Percentiles rank a stretch among this genome's conserved stretches.
phyloP scores from a whole-genome alignment of 1,140 invertebrate species.

The Trichoplusia ni region DNA sequence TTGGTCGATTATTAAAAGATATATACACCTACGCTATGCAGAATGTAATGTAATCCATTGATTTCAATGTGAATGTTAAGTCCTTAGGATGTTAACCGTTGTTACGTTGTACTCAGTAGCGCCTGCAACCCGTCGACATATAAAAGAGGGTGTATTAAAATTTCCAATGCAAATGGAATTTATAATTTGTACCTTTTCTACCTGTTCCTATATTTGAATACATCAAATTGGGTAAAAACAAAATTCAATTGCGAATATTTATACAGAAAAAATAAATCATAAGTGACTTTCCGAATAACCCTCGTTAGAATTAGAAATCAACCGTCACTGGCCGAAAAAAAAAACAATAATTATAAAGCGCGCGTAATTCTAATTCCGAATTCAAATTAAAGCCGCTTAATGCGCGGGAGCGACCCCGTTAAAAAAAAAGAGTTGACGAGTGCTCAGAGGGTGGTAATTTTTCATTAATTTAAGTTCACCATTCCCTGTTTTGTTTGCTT shows the following conservation, averaged over 20 bases:
- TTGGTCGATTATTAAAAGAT: too few relatives aligned
- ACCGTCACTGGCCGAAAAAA: constrained; percentile 66
- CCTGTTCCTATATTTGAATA: constrained; percentile 16
- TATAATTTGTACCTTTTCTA: neutral
- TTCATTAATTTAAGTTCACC: constrained; percentile 82
- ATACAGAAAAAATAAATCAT: constrained; percentile 27
- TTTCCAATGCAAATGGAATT: constrained; percentile 4
- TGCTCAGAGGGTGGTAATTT: constrained; percentile 81
- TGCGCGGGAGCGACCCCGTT: constrained; percentile 79
- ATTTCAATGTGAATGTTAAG: too few relatives aligned
- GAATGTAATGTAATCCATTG: too few relatives aligned
- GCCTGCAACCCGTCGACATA: too few relatives aligned
- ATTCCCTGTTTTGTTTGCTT: constrained; percentile 82
- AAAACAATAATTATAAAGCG: constrained; percentile 81
- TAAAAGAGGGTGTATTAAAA: too few relatives aligned
- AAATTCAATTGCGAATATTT: constrained; percentile 28
- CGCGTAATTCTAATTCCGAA: constrained; percentile 82
- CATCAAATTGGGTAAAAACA: neutral
- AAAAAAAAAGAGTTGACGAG: constrained; percentile 81
- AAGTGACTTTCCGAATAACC: constrained; percentile 49
- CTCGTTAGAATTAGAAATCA: constrained; percentile 70
- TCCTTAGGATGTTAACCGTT: too few relatives aligned
- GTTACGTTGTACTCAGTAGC: too few relatives aligned
- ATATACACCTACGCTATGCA: too few relatives aligned
- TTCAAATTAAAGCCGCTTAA: constrained; percentile 82